Conservation (phyloP, 2,797 vertebrate genomes). For the Todus mexicanus region DNA sequence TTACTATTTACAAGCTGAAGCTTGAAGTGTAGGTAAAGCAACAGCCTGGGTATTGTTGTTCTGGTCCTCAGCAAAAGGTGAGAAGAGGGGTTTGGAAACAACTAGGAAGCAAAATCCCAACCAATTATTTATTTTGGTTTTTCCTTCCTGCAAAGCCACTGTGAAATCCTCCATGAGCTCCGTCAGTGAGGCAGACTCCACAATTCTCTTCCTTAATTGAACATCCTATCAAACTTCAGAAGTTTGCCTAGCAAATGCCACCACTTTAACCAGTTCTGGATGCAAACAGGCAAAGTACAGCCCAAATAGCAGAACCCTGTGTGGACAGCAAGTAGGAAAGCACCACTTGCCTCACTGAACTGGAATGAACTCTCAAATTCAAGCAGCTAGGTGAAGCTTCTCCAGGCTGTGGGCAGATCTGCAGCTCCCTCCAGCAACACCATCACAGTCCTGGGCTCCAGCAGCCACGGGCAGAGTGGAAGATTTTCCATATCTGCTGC, state of each 20-base stretch:
- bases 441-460: not conserved
- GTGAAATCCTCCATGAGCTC: not conserved
- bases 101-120: not conserved
- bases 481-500: not conserved
- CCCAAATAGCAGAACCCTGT: not conserved
- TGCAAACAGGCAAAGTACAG: not conserved
- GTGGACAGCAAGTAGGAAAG: not conserved
- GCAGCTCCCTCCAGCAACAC: not conserved
- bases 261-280: not conserved
- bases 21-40: not conserved
- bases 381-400: not conserved
- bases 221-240: not conserved
- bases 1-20: slow-evolving; percentile 4
- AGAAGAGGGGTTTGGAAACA: not conserved
- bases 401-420: not conserved
- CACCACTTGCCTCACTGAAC: not conserved
- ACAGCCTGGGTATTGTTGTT: not conserved
- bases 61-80: not conserved
- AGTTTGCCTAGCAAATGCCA: not conserved
- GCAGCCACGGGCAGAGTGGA: not conserved
- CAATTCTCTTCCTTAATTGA: not conserved
- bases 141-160: not conserved
- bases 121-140: not conserved
- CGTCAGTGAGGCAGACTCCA: not conserved
- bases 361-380: not conserved